Conservation (phyloP, 2,797 vertebrate species). For the Hipposideros larvatus region DNA sequence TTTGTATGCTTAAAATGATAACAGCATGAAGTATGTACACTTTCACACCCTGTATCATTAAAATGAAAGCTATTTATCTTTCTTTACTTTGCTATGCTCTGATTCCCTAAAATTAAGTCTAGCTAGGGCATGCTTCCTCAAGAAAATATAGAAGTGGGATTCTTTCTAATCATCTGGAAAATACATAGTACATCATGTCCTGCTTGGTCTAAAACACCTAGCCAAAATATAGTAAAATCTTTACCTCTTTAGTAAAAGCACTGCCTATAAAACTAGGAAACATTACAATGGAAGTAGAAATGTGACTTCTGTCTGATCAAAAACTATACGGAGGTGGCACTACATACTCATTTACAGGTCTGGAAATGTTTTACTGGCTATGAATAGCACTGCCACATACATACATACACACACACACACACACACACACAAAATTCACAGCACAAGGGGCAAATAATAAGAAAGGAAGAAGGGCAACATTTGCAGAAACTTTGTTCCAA, state of each 20-base stretch:
- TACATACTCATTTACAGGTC: not conserved
- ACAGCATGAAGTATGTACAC: not conserved
- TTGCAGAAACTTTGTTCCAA: constrained; percentile 29
- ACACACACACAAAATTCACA: not conserved
- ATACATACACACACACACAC: not conserved
- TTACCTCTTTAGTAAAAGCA: constrained; percentile 64
- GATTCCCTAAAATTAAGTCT: constrained; percentile 73
- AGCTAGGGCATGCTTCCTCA: constrained; percentile 63
- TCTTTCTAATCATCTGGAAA: constrained; percentile 75
- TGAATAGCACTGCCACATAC: not conserved
- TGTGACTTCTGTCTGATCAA: constrained; percentile 61
- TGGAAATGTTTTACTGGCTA: not conserved
- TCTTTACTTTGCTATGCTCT: constrained; percentile 60
- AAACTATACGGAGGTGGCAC: not conserved
- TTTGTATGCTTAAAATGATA: not conserved
- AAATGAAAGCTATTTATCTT: constrained; percentile 38
- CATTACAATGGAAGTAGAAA: constrained; percentile 10
- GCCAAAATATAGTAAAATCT: constrained; percentile 64
- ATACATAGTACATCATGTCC: constrained; percentile 38
- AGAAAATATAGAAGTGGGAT: constrained; percentile 68
- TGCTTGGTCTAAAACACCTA: constrained; percentile 72
- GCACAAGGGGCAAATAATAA: not conserved
- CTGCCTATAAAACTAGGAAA: constrained; percentile 62
- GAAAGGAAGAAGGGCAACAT: not conserved
- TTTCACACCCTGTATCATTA: not conserved